Base-by-base conservation (phyloP, 2,888 invertebrate species). In the Meandrusa payeni region DNA sequence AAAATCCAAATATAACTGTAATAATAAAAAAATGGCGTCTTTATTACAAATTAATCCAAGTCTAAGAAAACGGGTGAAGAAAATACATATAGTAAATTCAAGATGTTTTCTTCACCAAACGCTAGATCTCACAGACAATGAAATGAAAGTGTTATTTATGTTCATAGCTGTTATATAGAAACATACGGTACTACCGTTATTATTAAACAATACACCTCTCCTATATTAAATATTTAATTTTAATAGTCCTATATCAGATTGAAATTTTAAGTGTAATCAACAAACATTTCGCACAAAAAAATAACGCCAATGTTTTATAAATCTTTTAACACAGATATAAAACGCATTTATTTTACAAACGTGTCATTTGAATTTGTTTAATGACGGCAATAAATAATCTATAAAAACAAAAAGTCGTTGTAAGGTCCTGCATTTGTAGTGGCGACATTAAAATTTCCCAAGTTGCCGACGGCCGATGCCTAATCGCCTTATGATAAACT, bases 381-480 rank as follows among this genome's bases (percentile, higher is more conserved):
- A 44, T 44, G 31, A 28, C 11, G 41, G 46, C 26, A 44, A 44
- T 47, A 50, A 47, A 52, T 47, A 50, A 34, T 11, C 6, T 20
- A 19, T 19, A 32, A 20, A 20, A 20, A 32, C 20, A 32, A 32
- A 32, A 32, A 15, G 4, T 15, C 3, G 32, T 32, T 32, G 11
- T 10, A 32, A 32, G 32, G 20, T 20, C 3, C 7, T 27, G n/a
- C n/a, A 19, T 26, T 9, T 19, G 19, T 5, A 11, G 27, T 5
- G 27, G 11, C 12, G 12, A 11, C 4, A 5, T 2, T 13, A 31
- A 34, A 5, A 17, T 2, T 5, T 39, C 7, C 10, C 10, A 23
- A 40, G 37, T n/a, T 37, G 53, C 51, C 54, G 50, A 44, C 55
- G 54, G 54, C 43, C 41, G 47, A 45, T 45, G 43, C 41, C 39